phyloP scores from a whole-genome alignment of 2,888 invertebrate species.

The Sylvicola cinctus region DNA sequence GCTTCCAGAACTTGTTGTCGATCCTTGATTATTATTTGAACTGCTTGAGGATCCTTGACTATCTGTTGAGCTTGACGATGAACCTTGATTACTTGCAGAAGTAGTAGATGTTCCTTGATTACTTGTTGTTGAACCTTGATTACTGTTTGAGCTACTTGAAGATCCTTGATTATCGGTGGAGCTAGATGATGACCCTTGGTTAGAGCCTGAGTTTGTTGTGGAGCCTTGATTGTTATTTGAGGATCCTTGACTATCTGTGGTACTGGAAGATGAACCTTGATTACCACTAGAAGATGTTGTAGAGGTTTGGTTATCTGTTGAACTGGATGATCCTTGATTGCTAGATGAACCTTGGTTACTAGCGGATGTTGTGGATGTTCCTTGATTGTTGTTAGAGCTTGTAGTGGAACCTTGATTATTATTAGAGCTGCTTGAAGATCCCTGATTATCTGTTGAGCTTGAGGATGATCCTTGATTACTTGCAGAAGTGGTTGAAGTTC shows the following conservation, averaged over 20 bases:
- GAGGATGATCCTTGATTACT: constrained; percentile 14
- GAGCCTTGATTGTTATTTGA: not conserved
- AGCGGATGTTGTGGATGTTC: constrained; percentile 4
- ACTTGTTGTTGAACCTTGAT: constrained; percentile 1
- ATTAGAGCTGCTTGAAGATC: constrained; percentile 4
- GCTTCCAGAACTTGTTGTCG: not conserved
- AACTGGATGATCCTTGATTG: constrained; percentile 6
- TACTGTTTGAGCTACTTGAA: constrained; percentile 5
- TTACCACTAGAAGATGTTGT: constrained; percentile 3
- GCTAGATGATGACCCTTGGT: not conserved
- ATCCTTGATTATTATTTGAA: constrained; percentile 1
- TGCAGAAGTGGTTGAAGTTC: not conserved
- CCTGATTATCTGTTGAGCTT: constrained; percentile 7
- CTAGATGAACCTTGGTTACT: not conserved
- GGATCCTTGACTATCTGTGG: constrained; percentile 8
- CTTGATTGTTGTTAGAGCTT: constrained; percentile 4
- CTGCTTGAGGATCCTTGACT: constrained; percentile 7
- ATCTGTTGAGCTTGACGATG: constrained; percentile 10
- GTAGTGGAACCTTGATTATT: constrained; percentile 2
- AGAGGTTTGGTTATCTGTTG: not conserved
- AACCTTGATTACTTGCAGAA: constrained; percentile 10
- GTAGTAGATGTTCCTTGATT: constrained; percentile 1
- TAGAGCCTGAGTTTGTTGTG: not conserved
- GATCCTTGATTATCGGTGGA: not conserved
- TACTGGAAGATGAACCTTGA: constrained; percentile 4